These are phyloP conservation scores for Tetrao urogallus DNA, from an alignment of 2,113 vertebrate genomes.

Conservation along the genomic window DNA sequence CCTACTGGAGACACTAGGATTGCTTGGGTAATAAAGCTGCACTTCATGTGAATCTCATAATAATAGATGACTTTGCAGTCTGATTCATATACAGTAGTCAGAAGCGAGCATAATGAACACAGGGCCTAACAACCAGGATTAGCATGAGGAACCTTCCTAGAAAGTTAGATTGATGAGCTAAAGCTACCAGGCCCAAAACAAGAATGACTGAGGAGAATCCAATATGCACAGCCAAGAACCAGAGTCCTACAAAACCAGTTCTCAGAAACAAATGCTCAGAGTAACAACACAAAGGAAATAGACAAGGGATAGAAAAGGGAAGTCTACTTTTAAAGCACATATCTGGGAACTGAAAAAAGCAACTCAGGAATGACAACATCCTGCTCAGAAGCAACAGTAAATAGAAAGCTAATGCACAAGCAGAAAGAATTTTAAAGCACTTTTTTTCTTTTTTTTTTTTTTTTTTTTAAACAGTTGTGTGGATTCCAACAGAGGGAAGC, in stretches of 20 bases:
- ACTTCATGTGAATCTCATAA: accelerated
- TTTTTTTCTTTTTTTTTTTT: not conserved
- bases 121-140: not conserved
- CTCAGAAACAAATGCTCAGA: conserved; percentile 28
- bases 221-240: conserved; percentile 28
- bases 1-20: not conserved
- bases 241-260: not conserved
- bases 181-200: conserved; percentile 27
- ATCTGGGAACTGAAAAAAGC: not conserved
- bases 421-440: not conserved
- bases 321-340: not conserved
- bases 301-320: not conserved
- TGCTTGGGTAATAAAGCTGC: not conserved
- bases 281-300: not conserved
- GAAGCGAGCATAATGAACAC: not conserved
- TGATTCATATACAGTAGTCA: not conserved
- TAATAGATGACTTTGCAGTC: not conserved
- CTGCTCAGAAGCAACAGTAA: conserved; percentile 15
- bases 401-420: conserved; percentile 27
- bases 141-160: conserved; percentile 42
- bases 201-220: conserved; percentile 26
- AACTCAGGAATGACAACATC: not conserved
- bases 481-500: conserved; percentile 40
- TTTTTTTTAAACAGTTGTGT: not conserved
- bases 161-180: conserved; percentile 47